Evolutionary conservation across 1,140 invertebrate species (phyloP).

Genomic region (Papilio helenus): DNA sequence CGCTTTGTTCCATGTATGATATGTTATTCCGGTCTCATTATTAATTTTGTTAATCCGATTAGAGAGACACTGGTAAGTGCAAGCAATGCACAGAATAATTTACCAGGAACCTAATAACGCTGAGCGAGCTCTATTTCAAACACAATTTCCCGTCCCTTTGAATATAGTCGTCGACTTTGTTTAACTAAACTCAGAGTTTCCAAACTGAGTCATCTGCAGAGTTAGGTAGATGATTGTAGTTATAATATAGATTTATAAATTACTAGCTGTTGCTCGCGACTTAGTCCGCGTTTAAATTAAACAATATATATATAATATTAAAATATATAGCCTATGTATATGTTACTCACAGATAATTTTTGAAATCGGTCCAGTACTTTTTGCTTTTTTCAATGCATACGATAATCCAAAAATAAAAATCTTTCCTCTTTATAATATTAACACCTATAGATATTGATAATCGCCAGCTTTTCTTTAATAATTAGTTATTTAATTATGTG

Average conservation of each 20-base stretch:
- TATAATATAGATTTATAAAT: not conserved
- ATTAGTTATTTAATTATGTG: too few species aligned
- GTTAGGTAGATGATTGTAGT: not conserved
- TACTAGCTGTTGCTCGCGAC: too few species aligned
- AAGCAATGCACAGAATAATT: slow-evolving; percentile 1
- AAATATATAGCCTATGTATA: too few species aligned
- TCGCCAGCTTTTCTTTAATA: too few species aligned
- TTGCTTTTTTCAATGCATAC: too few species aligned
- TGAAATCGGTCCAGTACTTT: too few species aligned
- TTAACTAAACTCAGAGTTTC: not conserved
- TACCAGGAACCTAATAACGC: not conserved
- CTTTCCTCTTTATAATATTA: too few species aligned
- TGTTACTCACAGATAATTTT: too few species aligned
- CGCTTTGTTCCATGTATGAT: not conserved
- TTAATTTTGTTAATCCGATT: not conserved
- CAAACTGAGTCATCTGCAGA: not conserved
- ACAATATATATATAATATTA: too few species aligned
- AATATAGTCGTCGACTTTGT: slow-evolving; percentile 5
- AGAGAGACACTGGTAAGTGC: not conserved
- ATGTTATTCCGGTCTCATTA: not conserved
- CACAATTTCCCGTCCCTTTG: not conserved
- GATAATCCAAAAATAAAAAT: too few species aligned
- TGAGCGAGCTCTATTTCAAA: not conserved
- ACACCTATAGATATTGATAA: too few species aligned
- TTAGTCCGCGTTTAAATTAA: too few species aligned